Conservation (phyloP, 2,888 invertebrate genomes). For the Melinopterus prodromus region DNA sequence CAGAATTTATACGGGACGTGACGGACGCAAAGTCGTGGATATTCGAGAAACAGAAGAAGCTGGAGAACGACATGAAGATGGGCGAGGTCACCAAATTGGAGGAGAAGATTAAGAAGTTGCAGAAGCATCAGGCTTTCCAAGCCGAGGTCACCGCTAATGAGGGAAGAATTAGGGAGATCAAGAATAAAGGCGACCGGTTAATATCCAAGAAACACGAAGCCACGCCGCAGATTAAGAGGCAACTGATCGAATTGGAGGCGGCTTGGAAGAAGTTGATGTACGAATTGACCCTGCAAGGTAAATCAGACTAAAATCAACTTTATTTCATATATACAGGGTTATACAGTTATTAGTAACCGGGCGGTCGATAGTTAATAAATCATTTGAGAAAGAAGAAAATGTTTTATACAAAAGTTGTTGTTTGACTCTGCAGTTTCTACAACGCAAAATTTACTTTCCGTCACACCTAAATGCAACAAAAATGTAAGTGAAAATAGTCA, state of each 20-base stretch:
- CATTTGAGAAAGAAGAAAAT: too few species aligned
- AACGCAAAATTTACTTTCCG: too few species aligned
- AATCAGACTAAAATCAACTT: too few species aligned
- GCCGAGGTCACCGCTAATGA: slow-evolving; percentile 91
- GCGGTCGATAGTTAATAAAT: too few species aligned
- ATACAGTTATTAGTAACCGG: too few species aligned
- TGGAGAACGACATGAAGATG: slow-evolving; percentile 79
- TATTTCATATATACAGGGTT: too few species aligned
- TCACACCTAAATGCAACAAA: too few species aligned
- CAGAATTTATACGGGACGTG: slow-evolving; percentile 92
- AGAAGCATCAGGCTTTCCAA: slow-evolving; percentile 95
- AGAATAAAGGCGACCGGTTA: slow-evolving; percentile 74
- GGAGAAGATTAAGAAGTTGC: slow-evolving; percentile 94
- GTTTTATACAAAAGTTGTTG: too few species aligned
- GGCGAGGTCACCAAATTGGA: slow-evolving; percentile 85
- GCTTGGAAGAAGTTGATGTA: slow-evolving; percentile 82
- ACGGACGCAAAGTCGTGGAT: slow-evolving; percentile 93
- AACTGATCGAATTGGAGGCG: slow-evolving; percentile 72
- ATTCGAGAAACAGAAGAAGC: slow-evolving; percentile 87
- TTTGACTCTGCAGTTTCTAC: too few species aligned
- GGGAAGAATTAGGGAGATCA: slow-evolving; percentile 84
- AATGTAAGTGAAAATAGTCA: too few species aligned
- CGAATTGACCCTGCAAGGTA: slow-evolving; percentile 63
- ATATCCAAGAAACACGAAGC: slow-evolving; percentile 76
- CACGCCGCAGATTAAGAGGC: slow-evolving; percentile 73